Conservation (phyloP, 1,140 invertebrate genomes). For the Trinorchestia longiramus region DNA sequence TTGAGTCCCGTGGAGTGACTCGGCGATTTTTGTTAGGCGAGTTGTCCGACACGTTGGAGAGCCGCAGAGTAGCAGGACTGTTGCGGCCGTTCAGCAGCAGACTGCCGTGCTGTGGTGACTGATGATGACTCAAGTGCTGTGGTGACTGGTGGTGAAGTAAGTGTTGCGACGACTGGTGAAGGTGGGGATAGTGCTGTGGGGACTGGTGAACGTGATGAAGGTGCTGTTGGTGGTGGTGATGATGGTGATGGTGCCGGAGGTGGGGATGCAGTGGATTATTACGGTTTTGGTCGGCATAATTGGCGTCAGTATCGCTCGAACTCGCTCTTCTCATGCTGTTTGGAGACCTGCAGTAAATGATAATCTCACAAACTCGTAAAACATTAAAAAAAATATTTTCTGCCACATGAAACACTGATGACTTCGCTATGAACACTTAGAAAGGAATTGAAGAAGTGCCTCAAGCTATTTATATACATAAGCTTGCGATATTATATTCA, state of each 20-base stretch:
- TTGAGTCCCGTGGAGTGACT: slow-evolving; percentile 67
- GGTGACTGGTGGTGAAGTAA: slow-evolving; percentile 65
- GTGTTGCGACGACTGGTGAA: slow-evolving; percentile 66
- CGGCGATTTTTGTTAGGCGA: slow-evolving; percentile 10
- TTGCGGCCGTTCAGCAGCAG: slow-evolving; percentile 28
- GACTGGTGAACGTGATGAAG: slow-evolving; percentile 38
- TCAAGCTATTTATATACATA: neutral
- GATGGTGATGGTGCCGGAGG: slow-evolving; percentile 41
- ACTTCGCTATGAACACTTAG: neutral
- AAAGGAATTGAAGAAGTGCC: neutral
- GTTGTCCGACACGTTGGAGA: slow-evolving; percentile 47
- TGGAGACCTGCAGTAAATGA: slow-evolving; percentile 57
- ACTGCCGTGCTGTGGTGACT: slow-evolving; percentile 67
- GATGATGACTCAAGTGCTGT: slow-evolving; percentile 70
- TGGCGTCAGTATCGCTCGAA: slow-evolving; percentile 64
- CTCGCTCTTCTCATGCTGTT: slow-evolving; percentile 63
- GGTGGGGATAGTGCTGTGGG: slow-evolving; percentile 4
- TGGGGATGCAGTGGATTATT: slow-evolving; percentile 33
- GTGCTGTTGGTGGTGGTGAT: slow-evolving; percentile 52
- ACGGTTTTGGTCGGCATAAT: slow-evolving; percentile 63
- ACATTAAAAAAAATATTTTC: neutral
- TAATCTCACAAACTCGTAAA: neutral
- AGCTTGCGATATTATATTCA: neutral
- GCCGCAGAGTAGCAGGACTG: neutral
- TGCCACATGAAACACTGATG: neutral